phyloP scores from a whole-genome alignment of 1,140 invertebrate genomes.

The Xylocopa sonorina region DNA sequence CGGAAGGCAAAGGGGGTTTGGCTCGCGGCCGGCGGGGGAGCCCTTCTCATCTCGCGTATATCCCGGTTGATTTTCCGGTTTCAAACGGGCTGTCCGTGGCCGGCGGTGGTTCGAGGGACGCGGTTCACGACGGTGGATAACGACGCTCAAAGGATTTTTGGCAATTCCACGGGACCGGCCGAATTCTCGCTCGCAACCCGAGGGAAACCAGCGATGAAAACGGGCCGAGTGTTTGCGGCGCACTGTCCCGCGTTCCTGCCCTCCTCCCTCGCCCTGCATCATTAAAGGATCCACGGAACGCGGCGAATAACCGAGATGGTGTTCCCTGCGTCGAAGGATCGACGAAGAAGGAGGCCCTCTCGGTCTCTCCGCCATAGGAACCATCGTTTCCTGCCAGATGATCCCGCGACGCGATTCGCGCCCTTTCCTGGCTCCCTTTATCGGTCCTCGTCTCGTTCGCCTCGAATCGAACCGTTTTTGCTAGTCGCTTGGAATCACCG shows the following conservation, averaged over 20 bases:
- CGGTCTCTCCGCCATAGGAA: neutral
- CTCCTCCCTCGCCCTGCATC: neutral
- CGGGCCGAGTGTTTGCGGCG: slow-evolving; percentile 34
- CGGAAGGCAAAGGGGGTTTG: slow-evolving; percentile 13
- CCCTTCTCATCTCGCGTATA: slow-evolving; percentile 21
- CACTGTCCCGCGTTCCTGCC: slow-evolving; percentile 33
- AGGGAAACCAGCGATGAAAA: slow-evolving; percentile 23
- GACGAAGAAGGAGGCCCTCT: slow-evolving; percentile 5
- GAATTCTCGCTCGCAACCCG: neutral
- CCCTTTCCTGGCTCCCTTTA: no score
- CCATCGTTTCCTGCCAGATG: slow-evolving; percentile 9
- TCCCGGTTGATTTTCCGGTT: slow-evolving; percentile 41
- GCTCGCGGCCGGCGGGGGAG: neutral
- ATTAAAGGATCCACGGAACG: slow-evolving; percentile 36
- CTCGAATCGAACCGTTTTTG: no score
- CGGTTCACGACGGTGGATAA: slow-evolving; percentile 32
- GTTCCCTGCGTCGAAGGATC: slow-evolving; percentile 24
- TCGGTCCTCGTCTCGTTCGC: no score
- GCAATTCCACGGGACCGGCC: slow-evolving; percentile 8
- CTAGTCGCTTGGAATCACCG: no score
- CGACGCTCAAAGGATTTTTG: slow-evolving; percentile 52
- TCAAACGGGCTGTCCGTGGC: slow-evolving; percentile 18
- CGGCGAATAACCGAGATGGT: slow-evolving; percentile 22
- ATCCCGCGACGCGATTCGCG: neutral
- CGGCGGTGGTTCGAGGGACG: no score